Base-by-base conservation (phyloP, 1,140 invertebrate genomes). In the Contarinia nasturtii region DNA sequence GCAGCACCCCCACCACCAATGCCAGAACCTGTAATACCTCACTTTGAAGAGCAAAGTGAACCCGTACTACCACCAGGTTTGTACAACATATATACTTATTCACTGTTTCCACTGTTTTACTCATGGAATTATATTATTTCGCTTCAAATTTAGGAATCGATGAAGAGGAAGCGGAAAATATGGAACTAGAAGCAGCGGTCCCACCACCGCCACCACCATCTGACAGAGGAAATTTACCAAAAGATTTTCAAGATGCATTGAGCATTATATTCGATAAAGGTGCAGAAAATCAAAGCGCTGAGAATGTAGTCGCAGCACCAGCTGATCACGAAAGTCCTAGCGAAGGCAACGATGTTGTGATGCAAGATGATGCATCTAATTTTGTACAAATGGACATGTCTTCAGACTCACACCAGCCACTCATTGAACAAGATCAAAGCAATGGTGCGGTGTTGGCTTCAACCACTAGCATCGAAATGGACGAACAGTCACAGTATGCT, bases 181-280 rank as follows among this genome's bases (percentile, higher is more conserved):
- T 49, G 49, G 51, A 51, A 12, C 36, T 56, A 5, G 57, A 52
- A n/a, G 51, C 61, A 12, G 50, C 50, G 7, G 41, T 46, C 0
- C 51, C 48, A 12, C 48, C 46, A 21, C 51, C 50, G 44, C 37
- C 51, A 12, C 51, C 50, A 45, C 36, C 51, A n/a, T 47, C 33
- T 19, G 42, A 50, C 12, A 56, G 55, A 44, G 55, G 60, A 34
- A 65, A 65, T 5, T 51, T 76, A 8, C 75, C 75, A 1, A 69
- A 75, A 49, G 79, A 81, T 62, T 64, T 82, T 42, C 77, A 80
- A 52, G 77, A 78, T 41, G 78, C 79, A 0, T 60, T 82, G 3
- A 73, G 80, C 53, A 80, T 82, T 7, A 79, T 82, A 47, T 82
- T 80, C 50, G 53, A 52, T 12, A 50, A 52, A 41, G 18, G 17